phyloP scores from a whole-genome alignment of 1,140 invertebrate genomes.

The Gonatopus flavifemur region DNA sequence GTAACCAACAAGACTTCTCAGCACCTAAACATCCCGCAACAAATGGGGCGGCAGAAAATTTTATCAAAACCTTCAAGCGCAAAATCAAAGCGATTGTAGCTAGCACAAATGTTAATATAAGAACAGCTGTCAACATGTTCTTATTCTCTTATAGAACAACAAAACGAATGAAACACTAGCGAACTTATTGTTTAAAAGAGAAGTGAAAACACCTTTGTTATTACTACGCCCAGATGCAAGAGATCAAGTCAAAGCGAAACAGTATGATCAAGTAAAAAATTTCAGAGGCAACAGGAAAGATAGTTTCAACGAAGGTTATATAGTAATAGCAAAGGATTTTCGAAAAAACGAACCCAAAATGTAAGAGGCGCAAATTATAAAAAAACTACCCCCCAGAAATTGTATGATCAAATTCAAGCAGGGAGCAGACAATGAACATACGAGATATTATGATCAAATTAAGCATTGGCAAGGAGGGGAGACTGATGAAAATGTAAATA shows the following conservation, averaged over 20 bases:
- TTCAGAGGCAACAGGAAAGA: slow-evolving; percentile 3
- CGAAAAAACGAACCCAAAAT: slow-evolving; percentile 3
- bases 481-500: neutral
- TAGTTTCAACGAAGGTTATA: neutral
- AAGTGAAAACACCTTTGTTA: slow-evolving; percentile 11
- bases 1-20: slow-evolving; percentile 13
- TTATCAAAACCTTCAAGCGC: slow-evolving; percentile 21
- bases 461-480: neutral
- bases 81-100: slow-evolving; percentile 13
- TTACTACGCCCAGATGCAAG: slow-evolving; percentile 8
- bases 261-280: slow-evolving; percentile 6
- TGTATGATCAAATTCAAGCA: slow-evolving; percentile 3
- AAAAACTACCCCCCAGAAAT: slow-evolving; percentile 1
- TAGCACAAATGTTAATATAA: neutral
- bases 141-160: slow-evolving; percentile 7
- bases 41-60: slow-evolving; percentile 25
- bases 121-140: slow-evolving; percentile 6
- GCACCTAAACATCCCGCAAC: slow-evolving; percentile 21
- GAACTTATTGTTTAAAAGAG: slow-evolving; percentile 10
- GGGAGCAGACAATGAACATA: neutral
- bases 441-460: slow-evolving; percentile 3
- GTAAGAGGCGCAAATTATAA: neutral
- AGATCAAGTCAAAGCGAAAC: slow-evolving; percentile 5
- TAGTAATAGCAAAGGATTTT: slow-evolving; percentile 9
- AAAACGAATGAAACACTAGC: slow-evolving; percentile 8